A percentile compares a stretch with the other conserved stretches of the same genome.
These are phyloP conservation scores for Gambusia holbrooki DNA, from an alignment of 2,113 vertebrate species.

Conservation along the genomic window DNA sequence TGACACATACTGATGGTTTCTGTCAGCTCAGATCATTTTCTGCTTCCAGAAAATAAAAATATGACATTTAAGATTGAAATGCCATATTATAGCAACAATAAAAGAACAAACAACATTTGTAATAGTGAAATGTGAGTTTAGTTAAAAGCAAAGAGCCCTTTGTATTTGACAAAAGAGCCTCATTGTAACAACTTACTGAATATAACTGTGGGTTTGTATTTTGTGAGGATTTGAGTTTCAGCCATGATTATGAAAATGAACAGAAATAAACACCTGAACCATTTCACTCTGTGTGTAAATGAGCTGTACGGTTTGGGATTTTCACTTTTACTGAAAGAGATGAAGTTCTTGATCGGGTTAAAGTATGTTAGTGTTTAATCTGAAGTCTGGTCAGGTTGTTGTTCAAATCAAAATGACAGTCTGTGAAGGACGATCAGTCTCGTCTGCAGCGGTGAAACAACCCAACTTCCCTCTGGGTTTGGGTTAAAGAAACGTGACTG, in stretches of 20 bases:
- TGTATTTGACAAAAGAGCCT: background rate
- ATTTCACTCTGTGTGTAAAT: background rate
- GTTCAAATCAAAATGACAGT: too few relatives aligned
- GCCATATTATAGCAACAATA: too few relatives aligned
- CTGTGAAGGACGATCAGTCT: too few relatives aligned
- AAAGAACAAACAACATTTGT: background rate
- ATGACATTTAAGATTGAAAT: too few relatives aligned
- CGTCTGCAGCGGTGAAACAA: background rate
- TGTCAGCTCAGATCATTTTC: too few relatives aligned
- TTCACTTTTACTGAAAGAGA: background rate
- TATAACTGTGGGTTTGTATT: background rate
- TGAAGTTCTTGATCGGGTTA: background rate
- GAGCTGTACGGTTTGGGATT: background rate
- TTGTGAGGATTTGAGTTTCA: background rate
- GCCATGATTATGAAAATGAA: background rate
- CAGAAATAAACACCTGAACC: background rate
- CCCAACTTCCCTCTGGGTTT: too few relatives aligned
- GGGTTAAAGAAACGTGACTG: background rate
- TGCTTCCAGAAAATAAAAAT: too few relatives aligned
- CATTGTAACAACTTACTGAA: background rate
- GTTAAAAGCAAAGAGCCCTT: background rate
- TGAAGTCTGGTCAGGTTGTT: too few relatives aligned
- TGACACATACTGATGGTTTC: too few relatives aligned
- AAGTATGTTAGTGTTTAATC: too few relatives aligned
- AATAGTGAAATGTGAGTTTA: background rate